Evolutionary conservation across 2,888 invertebrate species (phyloP).

Genomic region (Caenorhabditis sp.): DNA sequence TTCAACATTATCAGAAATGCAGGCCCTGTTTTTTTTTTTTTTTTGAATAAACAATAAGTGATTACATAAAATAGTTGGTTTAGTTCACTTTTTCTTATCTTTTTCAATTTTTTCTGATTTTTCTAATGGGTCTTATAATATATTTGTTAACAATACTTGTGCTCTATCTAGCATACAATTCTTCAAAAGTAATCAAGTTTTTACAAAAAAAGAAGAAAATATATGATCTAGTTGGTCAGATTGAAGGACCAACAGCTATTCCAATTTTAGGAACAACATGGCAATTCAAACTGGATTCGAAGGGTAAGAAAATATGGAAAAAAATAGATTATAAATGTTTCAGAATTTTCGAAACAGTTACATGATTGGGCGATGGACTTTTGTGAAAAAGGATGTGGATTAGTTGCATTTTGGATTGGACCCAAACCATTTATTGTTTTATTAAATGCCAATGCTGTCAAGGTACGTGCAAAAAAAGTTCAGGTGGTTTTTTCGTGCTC

Average conservation of each 20-base stretch:
- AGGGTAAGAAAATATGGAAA: slow-evolving; percentile 30
- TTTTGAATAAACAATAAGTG: neutral
- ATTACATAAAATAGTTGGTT: neutral
- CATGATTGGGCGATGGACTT: slow-evolving; percentile 34
- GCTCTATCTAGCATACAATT: slow-evolving; percentile 24
- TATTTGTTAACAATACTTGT: slow-evolving; percentile 14
- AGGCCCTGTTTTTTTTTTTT: neutral
- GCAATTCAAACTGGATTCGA: slow-evolving; percentile 57
- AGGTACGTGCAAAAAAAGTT: slow-evolving; percentile 8
- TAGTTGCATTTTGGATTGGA: slow-evolving; percentile 36
- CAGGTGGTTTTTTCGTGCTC: too few species aligned
- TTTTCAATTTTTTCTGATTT: neutral
- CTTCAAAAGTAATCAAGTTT: slow-evolving; percentile 17
- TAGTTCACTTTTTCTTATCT: neutral
- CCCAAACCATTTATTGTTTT: slow-evolving; percentile 29
- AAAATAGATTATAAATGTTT: neutral
- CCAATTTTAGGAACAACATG: slow-evolving; percentile 61
- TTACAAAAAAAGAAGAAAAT: slow-evolving; percentile 17
- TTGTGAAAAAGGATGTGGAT: slow-evolving; percentile 12
- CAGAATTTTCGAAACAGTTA: slow-evolving; percentile 30
- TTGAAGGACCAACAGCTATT: slow-evolving; percentile 60
- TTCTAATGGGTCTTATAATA: slow-evolving; percentile 27
- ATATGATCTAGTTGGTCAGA: slow-evolving; percentile 26
- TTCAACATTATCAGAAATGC: neutral
- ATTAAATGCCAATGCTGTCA: slow-evolving; percentile 27